Base-by-base conservation (phyloP, 1,140 invertebrate genomes). In the Teleogryllus occipitalis region DNA sequence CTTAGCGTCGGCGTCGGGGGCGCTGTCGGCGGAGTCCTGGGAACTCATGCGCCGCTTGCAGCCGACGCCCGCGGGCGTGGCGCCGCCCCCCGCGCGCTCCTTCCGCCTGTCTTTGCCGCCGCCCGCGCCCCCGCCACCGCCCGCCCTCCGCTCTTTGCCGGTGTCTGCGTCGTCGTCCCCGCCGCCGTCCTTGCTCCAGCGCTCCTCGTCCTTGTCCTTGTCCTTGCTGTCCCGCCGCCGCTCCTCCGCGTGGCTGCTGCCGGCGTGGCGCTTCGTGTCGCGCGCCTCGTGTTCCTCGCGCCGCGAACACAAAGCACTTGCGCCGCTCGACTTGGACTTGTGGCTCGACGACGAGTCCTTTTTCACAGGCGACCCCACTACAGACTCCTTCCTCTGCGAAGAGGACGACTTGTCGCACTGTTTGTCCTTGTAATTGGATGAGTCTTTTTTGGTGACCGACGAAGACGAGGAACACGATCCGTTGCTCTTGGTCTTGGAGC, bases 1-100 rank as follows among this genome's bases (percentile, higher is more conserved):
- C 83, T 95, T 95, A 0, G 86, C 85, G 18, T 65, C 54, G 1
- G 27, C 27, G 27, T 94, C 92, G 82, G 95, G 93, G 54, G 89
- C 3, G 87, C 87, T 88, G 74, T 92, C 91, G 65, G 90, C 84
- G 83, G 87, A 90, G 80, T 95, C 94, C 83, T 95, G 93, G 3
- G 92, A 93, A 76, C 93, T 94, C 80, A 93, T 89, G 77, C 93
- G 89, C 74, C 94, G 88, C 85, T 95, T 95, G 48, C 90, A 88
- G 0, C 90, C 88, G 49, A 87, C 84, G 72, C 90, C 89, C 3
- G 90, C 90, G 0, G 92, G 91, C 75, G 92, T 48, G 75, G 75
- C 75, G 76, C 77, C 79, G 80, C 80, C 48, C 47, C 78, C 74
- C 80, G 85, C 76, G 76, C 79, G 73, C 77, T 82, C 82, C 82